Conservation (phyloP, 2,797 vertebrate species). For the Sylvilagus floridanus region DNA sequence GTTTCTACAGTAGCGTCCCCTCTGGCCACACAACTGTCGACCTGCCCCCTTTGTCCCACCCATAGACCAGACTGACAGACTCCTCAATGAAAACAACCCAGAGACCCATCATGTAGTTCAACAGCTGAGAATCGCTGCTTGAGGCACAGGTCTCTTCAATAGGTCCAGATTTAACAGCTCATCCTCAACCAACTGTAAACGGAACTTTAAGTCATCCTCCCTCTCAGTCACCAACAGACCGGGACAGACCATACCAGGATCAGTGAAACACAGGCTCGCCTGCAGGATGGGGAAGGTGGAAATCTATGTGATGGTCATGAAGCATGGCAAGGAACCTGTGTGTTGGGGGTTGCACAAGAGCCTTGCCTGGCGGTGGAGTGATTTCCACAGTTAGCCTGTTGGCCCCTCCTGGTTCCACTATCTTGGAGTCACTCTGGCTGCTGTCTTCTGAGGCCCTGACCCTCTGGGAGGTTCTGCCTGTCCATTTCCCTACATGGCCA, state of each 20-base stretch:
- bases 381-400: not conserved
- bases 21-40: not conserved
- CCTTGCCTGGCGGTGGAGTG: not conserved
- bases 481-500: not conserved
- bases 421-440: not conserved
- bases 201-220: not conserved
- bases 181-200: not conserved
- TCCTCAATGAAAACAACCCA: not conserved
- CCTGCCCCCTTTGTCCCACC: not conserved
- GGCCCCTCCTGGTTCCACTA: not conserved
- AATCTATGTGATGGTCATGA: not conserved
- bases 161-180: not conserved
- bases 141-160: not conserved
- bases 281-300: not conserved
- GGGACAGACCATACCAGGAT: not conserved
- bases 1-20: not conserved
- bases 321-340: not conserved
- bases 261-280: not conserved
- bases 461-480: not conserved
- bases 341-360: not conserved
- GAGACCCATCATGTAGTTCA: not conserved
- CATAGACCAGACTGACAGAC: not conserved
- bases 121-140: not conserved
- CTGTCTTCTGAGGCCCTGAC: not conserved
- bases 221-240: not conserved